Evolutionary conservation across 2,888 invertebrate genomes (phyloP), one percentile per base, ranked within the genome.

Genomic region (Drosophila meridionalis): DNA sequence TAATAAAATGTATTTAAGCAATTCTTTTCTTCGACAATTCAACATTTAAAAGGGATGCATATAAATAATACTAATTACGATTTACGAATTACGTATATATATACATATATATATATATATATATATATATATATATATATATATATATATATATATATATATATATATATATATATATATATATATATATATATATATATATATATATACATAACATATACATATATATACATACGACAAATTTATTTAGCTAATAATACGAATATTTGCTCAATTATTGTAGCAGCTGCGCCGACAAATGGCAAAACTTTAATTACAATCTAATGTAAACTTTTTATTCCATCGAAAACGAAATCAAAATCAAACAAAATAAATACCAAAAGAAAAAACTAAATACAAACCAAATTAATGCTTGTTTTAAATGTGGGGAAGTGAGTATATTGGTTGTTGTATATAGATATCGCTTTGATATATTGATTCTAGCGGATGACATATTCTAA

Each of bases 271-370:
- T 78, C 78, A 82, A 74, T 68, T 83, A 66, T 59, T 53, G 68
- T 75, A 58, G 72, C 71, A 71, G 56, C 52, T 69, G 59, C 69
- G 58, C 82, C 78, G 76, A 65, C 70, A 52, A 72, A 71, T 50
- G 52, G 56, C 56, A 71, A 62, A 69, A 78, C 48, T 68, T 78
- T 69, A 76, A 82, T 69, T 82, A 84, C 60, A 74, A 78, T 83
- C 76, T 87, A 82, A 76, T 82, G 82, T 83, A 82, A 14, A 81
- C 83, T 89, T 89, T 89, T 85, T 89, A 85, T 89, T 65, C 69
- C 72, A 67, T 65, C 70, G 30, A 63, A 73, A 57, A 58, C 38
- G 9, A 69, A 69, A 71, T 52, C 43, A 52, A 66, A 63, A 55
- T 47, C 61, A 40, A 69, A 53, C 28, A 56, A 63, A 64, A 64